Evolutionary conservation across 2,888 invertebrate species (phyloP), one percentile per base, ranked within the genome.

Genomic region (Philereme vetulata): DNA sequence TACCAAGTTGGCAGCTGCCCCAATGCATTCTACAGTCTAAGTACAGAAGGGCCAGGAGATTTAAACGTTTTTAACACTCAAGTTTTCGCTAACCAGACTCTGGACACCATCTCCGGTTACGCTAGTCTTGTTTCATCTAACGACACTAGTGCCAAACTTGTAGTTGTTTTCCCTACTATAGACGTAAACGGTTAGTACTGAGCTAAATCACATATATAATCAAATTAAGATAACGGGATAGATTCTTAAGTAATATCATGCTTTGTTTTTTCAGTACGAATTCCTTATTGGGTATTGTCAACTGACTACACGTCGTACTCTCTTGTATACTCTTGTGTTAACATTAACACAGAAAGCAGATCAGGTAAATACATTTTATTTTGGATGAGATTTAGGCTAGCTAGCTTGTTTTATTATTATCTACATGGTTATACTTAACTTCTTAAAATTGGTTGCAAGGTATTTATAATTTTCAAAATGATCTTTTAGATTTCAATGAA

Each of bases 281-380:
- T 65, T 0, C 65, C 80, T 0, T 95, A 95, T 72, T 95, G 94
- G 94, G 84, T 95, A 0, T 72, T 95, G 9, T 93, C 90, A 35
- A 95, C 95, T 0, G 95, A 95, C 75, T 95, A 95, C 74, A 80
- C 80, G 0, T 85, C 85, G 44, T 95, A 93, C 67, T 85, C 94
- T 0, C 90, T 95, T 0, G 93, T 94, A 0, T 95, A 94, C 89
- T 93, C 94, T 7, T 95, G 95, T 72, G 34, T 46, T 4, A 90
- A 94, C 54, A 47, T 80, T 4, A 59, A 72, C 10, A 56, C 61
- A 0, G 74, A 84, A 7, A 57, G 56, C 11, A 74, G 73, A 65
- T 66, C 71, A 76, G 82, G 86, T 86, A 74, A 67, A 34, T 42
- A 21, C 21, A 21, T 21, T 21, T 1, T 21, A 21, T 21, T 21